Evolutionary conservation across 2,113 vertebrate species (phyloP).

Genomic region (Triplophysa tibetana): DNA sequence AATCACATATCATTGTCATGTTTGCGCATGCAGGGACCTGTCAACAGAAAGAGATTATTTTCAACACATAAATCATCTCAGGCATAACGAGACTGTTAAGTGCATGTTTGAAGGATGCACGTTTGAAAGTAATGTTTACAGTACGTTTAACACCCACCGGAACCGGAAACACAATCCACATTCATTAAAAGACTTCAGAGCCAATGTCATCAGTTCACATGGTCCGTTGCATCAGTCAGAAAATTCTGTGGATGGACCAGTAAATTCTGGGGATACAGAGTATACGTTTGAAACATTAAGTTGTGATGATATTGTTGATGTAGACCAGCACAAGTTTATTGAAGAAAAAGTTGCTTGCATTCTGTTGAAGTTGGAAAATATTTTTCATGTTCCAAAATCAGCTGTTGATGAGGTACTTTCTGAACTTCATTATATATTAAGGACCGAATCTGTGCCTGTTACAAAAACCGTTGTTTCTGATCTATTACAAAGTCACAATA

Average conservation of each 20-base stretch:
- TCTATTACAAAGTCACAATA: conserved; percentile 36
- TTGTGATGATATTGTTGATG: background rate
- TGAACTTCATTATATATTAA: conserved; percentile 51
- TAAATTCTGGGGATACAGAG: background rate
- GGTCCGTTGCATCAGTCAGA: background rate
- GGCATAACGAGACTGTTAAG: too few species aligned
- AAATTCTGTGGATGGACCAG: background rate
- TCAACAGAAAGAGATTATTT: too few species aligned
- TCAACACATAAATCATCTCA: too few species aligned
- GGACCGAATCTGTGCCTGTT: conserved; percentile 38
- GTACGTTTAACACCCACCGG: too few species aligned
- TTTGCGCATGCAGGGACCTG: too few species aligned
- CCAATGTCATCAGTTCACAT: too few species aligned
- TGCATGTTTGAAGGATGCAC: too few species aligned
- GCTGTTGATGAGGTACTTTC: background rate
- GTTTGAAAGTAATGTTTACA: too few species aligned
- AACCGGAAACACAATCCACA: too few species aligned
- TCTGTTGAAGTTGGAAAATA: background rate
- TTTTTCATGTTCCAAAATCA: background rate
- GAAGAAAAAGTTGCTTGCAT: background rate
- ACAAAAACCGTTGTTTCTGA: conserved; percentile 45
- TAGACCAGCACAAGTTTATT: background rate
- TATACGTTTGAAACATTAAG: background rate
- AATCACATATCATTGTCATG: too few species aligned
- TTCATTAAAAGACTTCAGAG: too few species aligned